These are phyloP conservation scores for Trochalopteron elliotii DNA, from an alignment of 2,113 vertebrate species.

Conservation along the genomic window DNA sequence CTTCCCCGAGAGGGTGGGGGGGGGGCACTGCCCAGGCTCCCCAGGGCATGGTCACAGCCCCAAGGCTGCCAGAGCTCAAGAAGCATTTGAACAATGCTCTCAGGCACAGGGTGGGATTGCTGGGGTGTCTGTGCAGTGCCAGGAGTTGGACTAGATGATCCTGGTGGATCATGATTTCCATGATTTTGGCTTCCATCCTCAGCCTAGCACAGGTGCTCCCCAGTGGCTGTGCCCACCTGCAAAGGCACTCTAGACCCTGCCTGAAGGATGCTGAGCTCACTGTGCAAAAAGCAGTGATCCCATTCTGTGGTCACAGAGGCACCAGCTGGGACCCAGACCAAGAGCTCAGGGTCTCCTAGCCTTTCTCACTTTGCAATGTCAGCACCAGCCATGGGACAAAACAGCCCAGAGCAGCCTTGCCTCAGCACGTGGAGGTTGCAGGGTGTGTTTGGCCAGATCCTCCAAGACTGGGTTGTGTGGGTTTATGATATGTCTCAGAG, in stretches of 20 bases:
- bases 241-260: too few species aligned
- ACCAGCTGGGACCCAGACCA: not conserved
- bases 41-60: rapidly evolving
- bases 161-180: not conserved
- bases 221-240: not conserved
- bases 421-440: not conserved
- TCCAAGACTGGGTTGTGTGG: rapidly evolving
- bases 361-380: not conserved
- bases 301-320: not conserved
- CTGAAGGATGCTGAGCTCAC: rapidly evolving
- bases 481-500: not conserved
- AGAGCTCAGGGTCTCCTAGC: not conserved
- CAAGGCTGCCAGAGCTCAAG: not conserved
- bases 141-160: rapidly evolving
- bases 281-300: not conserved
- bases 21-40: rapidly evolving
- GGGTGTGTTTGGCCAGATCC: not conserved
- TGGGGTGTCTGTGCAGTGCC: not conserved
- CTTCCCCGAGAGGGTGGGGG: rapidly evolving
- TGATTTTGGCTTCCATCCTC: not conserved
- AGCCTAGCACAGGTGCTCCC: not conserved
- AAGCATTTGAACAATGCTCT: rapidly evolving
- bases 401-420: not conserved
- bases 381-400: not conserved
- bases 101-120: too few species aligned